Evolutionary conservation across 2,888 invertebrate genomes (phyloP).

Genomic region (Spodoptera littoralis): DNA sequence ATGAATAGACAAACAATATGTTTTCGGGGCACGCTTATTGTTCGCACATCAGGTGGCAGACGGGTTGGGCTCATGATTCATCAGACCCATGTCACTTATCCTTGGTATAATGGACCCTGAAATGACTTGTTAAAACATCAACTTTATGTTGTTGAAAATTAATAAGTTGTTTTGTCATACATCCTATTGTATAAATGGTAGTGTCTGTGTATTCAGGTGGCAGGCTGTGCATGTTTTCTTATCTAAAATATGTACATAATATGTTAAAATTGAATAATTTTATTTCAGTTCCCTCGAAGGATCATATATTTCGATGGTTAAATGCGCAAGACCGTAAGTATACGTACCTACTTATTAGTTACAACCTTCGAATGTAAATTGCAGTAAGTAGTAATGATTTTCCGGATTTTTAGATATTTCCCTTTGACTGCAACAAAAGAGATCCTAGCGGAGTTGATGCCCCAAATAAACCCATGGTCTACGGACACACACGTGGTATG

Average conservation of each 20-base stretch:
- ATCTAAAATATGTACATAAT: slow-evolving; percentile 20
- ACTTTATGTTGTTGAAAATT: slow-evolving; percentile 26
- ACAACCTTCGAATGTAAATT: neutral
- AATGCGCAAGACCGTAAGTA: slow-evolving; percentile 86
- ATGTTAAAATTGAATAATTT: slow-evolving; percentile 22
- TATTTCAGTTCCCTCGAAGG: slow-evolving; percentile 80
- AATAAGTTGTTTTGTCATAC: slow-evolving; percentile 33
- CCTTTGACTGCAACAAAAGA: slow-evolving; percentile 93
- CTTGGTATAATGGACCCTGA: slow-evolving; percentile 41
- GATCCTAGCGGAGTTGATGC: slow-evolving; percentile 94
- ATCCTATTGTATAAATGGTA: slow-evolving; percentile 46
- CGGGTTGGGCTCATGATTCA: slow-evolving; percentile 65
- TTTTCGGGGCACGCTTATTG: slow-evolving; percentile 67
- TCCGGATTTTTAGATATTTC: slow-evolving; percentile 89
- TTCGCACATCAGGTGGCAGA: slow-evolving; percentile 68
- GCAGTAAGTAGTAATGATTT: no score
- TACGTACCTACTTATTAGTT: neutral
- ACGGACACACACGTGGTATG: slow-evolving; percentile 87
- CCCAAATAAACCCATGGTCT: slow-evolving; percentile 93
- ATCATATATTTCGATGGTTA: slow-evolving; percentile 79
- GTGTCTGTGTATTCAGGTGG: slow-evolving; percentile 51
- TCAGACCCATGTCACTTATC: slow-evolving; percentile 50
- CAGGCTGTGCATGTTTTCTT: slow-evolving; percentile 52
- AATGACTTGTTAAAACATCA: slow-evolving; percentile 41
- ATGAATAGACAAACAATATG: slow-evolving; percentile 57